Conservation (phyloP, 2,797 vertebrate genomes). For the Bradypodion ventrale region DNA sequence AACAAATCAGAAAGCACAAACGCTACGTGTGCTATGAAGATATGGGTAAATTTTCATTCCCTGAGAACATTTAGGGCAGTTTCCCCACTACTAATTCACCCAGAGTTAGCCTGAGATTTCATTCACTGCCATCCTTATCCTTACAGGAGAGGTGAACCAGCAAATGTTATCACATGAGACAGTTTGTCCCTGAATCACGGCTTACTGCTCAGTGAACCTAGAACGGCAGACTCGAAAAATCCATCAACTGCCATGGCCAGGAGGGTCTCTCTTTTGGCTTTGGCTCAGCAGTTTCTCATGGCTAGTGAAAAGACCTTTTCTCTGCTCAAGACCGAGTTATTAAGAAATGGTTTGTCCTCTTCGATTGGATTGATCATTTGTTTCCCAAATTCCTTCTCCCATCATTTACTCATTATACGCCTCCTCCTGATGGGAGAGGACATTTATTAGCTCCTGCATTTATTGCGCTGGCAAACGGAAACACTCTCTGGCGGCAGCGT, state of each 20-base stretch:
- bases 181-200: neutral
- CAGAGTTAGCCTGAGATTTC: neutral
- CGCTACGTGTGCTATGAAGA: too few relatives aligned
- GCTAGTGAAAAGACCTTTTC: conserved; percentile 42
- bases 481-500: conserved; percentile 61
- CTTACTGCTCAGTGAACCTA: conserved; percentile 39
- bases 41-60: neutral
- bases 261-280: neutral
- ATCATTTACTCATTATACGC: conserved; percentile 80
- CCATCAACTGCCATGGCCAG: conserved; percentile 41
- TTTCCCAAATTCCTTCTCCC: conserved; percentile 74
- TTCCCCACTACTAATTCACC: neutral
- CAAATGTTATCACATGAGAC: neutral
- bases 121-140: too few relatives aligned
- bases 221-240: conserved; percentile 37
- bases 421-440: conserved; percentile 73
- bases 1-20: too few relatives aligned
- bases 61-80: neutral
- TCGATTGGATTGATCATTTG: conserved; percentile 72
- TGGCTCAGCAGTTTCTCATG: conserved; percentile 41
- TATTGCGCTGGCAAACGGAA: conserved; percentile 72
- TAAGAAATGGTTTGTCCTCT: conserved; percentile 76
- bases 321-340: conserved; percentile 64
- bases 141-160: neutral
- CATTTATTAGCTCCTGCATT: conserved; percentile 77